phyloP scores from a whole-genome alignment of 2,888 invertebrate genomes.

The Sympetrum striolatum region DNA sequence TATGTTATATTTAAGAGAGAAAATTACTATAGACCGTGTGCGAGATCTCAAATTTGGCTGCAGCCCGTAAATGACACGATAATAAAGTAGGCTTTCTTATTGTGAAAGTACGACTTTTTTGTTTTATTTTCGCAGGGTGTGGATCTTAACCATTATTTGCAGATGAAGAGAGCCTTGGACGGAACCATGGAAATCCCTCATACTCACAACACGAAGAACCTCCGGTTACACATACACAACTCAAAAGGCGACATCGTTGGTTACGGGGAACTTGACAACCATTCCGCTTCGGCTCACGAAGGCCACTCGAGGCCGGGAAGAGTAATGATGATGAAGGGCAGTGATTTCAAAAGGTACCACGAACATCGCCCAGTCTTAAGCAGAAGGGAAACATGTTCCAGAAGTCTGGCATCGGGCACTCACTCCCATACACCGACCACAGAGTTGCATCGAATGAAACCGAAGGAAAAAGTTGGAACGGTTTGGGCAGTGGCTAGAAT shows the following conservation, averaged over 20 bases:
- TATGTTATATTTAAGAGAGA: too few species aligned
- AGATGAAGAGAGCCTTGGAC: neutral
- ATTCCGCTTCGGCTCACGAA: neutral
- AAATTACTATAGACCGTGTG: too few species aligned
- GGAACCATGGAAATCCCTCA: neutral
- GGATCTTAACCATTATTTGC: neutral
- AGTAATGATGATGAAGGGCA: neutral
- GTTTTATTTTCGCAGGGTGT: neutral
- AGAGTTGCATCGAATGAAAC: neutral
- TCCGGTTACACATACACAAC: neutral
- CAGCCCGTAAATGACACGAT: too few species aligned
- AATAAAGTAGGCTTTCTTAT: neutral
- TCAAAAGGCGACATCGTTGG: neutral
- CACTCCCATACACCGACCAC: neutral
- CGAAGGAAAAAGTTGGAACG: neutral
- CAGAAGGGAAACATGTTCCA: too few species aligned
- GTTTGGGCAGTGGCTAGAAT: conserved; percentile 4
- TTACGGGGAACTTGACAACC: neutral
- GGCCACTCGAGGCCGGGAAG: neutral
- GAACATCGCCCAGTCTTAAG: neutral
- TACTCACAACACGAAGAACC: neutral
- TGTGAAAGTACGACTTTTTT: neutral
- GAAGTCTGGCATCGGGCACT: neutral
- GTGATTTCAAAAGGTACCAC: neutral
- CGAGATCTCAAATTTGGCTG: too few species aligned